Evolutionary conservation across 2,797 vertebrate species (phyloP).

Genomic region (Taeniopygia guttata): DNA sequence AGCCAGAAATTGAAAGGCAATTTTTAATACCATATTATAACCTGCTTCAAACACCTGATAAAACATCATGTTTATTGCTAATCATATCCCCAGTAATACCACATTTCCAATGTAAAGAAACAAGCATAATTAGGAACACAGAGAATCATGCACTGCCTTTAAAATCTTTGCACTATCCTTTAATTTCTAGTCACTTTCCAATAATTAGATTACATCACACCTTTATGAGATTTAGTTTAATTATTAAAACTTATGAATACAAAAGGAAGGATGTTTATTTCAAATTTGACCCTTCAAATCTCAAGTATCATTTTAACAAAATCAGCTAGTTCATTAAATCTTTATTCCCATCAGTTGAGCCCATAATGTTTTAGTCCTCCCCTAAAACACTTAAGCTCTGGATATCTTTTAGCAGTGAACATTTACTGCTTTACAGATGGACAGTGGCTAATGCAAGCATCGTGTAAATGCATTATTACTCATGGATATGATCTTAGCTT

Average conservation of each 20-base stretch:
- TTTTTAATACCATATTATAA: not conserved
- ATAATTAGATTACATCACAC: not conserved
- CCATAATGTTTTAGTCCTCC: not conserved
- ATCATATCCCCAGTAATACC: not conserved
- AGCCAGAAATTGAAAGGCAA: not conserved
- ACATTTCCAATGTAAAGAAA: not conserved
- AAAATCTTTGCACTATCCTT: not conserved
- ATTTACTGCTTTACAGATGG: not conserved
- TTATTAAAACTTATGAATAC: not conserved
- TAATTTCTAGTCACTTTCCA: not conserved
- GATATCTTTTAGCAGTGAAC: not conserved
- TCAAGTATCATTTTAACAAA: not conserved
- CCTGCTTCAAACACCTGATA: not conserved
- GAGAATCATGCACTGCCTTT: not conserved
- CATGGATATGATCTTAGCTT: not conserved
- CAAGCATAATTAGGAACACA: not conserved
- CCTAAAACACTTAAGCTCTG: not conserved
- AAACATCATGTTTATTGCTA: not conserved
- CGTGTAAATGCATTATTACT: not conserved
- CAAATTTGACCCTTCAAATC: not conserved
- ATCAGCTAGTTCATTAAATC: not conserved
- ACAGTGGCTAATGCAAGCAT: not conserved
- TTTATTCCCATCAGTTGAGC: not conserved
- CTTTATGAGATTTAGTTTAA: not conserved
- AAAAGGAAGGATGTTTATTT: not conserved